Conservation (phyloP, 2,797 vertebrate genomes). For the Pseudopleuronectes americanus region DNA sequence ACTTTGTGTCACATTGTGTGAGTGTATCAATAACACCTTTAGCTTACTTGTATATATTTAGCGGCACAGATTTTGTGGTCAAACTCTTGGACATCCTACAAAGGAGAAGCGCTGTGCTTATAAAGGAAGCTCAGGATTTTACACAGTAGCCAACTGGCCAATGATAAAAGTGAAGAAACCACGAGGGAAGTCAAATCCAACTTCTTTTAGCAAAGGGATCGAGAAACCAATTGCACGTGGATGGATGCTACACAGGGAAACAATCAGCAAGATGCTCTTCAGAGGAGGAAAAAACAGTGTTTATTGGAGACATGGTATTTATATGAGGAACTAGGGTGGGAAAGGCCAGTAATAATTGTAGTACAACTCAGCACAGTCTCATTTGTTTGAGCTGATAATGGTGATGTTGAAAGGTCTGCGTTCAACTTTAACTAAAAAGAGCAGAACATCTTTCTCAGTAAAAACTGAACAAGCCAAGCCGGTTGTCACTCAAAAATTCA, state of each 20-base stretch:
- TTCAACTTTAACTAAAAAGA: too few species aligned
- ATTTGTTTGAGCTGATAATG: not conserved
- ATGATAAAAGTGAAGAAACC: slow-evolving; percentile 19
- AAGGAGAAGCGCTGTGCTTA: not conserved
- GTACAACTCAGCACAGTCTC: not conserved
- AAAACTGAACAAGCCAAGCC: too few species aligned
- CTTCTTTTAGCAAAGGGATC: not conserved
- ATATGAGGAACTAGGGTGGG: slow-evolving; percentile 19
- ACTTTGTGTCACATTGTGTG: not conserved
- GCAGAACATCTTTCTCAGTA: too few species aligned
- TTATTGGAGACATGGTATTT: slow-evolving; percentile 21
- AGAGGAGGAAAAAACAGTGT: slow-evolving; percentile 24
- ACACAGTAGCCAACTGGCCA: not conserved
- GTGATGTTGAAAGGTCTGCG: too few species aligned
- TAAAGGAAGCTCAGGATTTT: not conserved
- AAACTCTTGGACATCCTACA: slow-evolving; percentile 1
- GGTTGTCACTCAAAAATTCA: too few species aligned
- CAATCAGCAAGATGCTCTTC: slow-evolving; percentile 17
- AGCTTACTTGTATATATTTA: slow-evolving; percentile 3
- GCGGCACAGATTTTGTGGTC: not conserved
- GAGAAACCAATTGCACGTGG: slow-evolving; percentile 5
- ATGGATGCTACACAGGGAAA: slow-evolving; percentile 9
- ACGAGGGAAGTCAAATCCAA: slow-evolving; percentile 7
- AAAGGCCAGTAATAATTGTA: not conserved
- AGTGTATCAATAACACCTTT: not conserved